These are phyloP conservation scores for Micrastur ruficollis DNA, from an alignment of 2,797 vertebrate genomes.

Conservation along the genomic window DNA sequence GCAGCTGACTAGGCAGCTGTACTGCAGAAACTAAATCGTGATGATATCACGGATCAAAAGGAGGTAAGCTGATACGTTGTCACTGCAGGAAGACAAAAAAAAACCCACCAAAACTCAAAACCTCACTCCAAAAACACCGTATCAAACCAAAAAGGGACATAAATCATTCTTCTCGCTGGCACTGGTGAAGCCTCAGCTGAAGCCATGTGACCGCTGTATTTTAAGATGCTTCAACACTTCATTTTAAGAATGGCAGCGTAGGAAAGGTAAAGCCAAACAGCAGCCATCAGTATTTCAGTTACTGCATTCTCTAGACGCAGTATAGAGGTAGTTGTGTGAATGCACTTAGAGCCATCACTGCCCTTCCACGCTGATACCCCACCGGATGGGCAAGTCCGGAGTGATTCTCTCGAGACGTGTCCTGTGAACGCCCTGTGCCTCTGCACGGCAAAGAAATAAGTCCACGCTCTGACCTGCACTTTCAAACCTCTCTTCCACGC, in stretches of 20 bases:
- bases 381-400: not conserved
- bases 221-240: not conserved
- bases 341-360: not conserved
- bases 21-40: not conserved
- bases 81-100: not conserved
- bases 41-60: not conserved
- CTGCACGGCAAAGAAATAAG: not conserved
- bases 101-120: not conserved
- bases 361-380: not conserved
- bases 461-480: not conserved
- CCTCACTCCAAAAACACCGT: not conserved
- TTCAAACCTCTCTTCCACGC: not conserved
- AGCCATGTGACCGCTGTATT: not conserved
- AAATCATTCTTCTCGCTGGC: not conserved
- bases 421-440: not conserved
- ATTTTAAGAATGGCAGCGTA: not conserved
- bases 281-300: not conserved
- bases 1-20: slow-evolving; percentile 54
- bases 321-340: not conserved
- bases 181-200: not conserved
- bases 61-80: not conserved
- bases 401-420: not conserved
- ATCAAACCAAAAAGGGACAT: not conserved
- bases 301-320: not conserved
- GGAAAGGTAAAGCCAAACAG: not conserved